Base-by-base conservation (phyloP, 2,113 vertebrate genomes). In the Tringa solitaria region DNA sequence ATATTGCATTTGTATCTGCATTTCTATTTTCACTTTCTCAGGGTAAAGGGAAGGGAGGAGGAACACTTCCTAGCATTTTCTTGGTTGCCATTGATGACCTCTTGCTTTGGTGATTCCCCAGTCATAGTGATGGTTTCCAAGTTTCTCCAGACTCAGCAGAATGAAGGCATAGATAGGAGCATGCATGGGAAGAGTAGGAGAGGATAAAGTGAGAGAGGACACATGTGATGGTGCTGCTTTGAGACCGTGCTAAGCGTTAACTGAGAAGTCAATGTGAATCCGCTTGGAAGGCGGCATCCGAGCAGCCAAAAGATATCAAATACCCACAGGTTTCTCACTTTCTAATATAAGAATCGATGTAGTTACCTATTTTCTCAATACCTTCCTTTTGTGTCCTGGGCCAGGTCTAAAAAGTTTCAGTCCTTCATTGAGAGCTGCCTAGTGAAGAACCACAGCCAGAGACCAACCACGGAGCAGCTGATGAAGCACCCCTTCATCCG, bases 381-480 rank as follows among this genome's bases (percentile, higher is more conserved):
- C n/a, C 24, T 46, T 95, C 64, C 70, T 91, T 88, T 84, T 50
- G 45, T 84, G 73, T 90, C 37, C 83, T 73, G 91, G 92, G 6
- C 96, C 70, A 99, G 99, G 99, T 99, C 99, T 22, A 99, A 99
- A 98, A 99, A 99, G 97, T 99, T 99, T 98, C 99, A 99, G 98
- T 99, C 99, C 7, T 99, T 99, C 96, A 99, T 99, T 63, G 99
- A 99, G 92, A 99, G 99, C 98, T 99, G 99, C 74, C 97, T 99
- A 95, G 98, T 99, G 96, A 99, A 99, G 98, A 99, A 99, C 86
- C 99, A 99, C 95, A 98, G 99, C 83, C 99, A 99, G 98, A 97
- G 99, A 93, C 99, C 99, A 46, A 99, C 99, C 79, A 99, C 99
- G 0, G 99, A 99, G 96, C 99, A 99, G 96, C 98, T 99, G 94